Evolutionary conservation across 30 jellyfish, hydroid and myxozoan genomes (phyloP).

Genomic region (Aurelia coerulea): DNA sequence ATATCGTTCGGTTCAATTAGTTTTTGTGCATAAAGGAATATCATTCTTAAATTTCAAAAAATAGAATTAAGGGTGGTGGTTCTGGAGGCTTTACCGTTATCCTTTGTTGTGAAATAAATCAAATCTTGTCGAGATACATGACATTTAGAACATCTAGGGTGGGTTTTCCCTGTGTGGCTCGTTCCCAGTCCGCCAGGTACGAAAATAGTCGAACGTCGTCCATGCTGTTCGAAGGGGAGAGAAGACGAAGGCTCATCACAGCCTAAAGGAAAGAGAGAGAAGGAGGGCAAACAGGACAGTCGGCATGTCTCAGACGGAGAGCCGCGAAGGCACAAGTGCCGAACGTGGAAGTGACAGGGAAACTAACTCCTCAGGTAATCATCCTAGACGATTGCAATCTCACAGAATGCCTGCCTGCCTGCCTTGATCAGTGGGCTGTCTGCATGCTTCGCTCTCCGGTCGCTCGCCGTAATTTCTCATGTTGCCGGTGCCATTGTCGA

Average conservation of each 20-base stretch:
- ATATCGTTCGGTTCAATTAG: no score
- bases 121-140: no score
- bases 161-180: conserved; percentile 77
- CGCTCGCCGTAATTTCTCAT: conserved; percentile 6
- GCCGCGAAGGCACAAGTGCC: conserved; percentile 76
- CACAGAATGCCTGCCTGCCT: conserved; percentile 28
- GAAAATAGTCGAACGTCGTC: conserved; percentile 62
- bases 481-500: conserved; percentile 31
- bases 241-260: conserved; percentile 53
- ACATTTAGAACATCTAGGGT: neutral
- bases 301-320: conserved; percentile 83
- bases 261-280: conserved; percentile 46
- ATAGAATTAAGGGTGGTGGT: no score
- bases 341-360: conserved; percentile 71
- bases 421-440: neutral
- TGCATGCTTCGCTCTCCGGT: neutral
- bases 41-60: no score
- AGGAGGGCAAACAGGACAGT: conserved; percentile 70
- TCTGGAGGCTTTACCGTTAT: no score
- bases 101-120: no score
- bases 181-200: conserved; percentile 57
- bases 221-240: conserved; percentile 70
- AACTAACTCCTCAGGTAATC: conserved; percentile 65
- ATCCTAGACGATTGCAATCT: conserved; percentile 6
- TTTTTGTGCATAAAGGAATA: no score